A percentile compares a stretch with the other conserved stretches of the same genome.
Evolutionary conservation across 1,140 invertebrate genomes (phyloP).

Genomic region (Heliconius himera): DNA sequence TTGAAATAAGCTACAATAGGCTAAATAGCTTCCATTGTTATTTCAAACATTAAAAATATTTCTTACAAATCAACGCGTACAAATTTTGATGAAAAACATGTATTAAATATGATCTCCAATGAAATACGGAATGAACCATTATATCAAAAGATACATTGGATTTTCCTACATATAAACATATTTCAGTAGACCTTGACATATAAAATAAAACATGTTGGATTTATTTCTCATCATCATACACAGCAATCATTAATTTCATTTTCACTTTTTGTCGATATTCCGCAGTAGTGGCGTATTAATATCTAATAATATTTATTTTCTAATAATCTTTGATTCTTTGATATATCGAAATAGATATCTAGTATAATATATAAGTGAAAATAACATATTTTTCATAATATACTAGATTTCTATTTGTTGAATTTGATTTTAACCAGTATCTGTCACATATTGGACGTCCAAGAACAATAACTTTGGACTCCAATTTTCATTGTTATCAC

Average conservation of each 20-base stretch:
- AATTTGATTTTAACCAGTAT: background rate
- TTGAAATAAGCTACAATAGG: constrained; percentile 11
- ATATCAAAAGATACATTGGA: background rate
- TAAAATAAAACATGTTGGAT: background rate
- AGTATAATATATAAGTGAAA: too few relatives aligned
- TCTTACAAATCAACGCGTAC: background rate
- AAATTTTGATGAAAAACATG: too few relatives aligned
- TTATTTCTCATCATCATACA: background rate
- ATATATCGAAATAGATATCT: too few relatives aligned
- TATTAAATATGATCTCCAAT: background rate
- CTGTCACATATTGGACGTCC: too few relatives aligned
- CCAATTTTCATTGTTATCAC: constrained; percentile 25
- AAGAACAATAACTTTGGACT: background rate
- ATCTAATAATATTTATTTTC: too few relatives aligned
- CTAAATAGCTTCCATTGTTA: constrained; percentile 11
- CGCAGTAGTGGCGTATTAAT: background rate
- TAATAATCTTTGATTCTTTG: too few relatives aligned
- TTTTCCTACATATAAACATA: background rate
- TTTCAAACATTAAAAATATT: background rate
- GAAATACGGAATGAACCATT: background rate
- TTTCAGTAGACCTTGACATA: background rate
- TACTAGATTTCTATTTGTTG: background rate
- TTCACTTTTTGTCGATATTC: background rate
- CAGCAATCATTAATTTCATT: background rate
- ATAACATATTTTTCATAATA: background rate